Base-by-base conservation (phyloP, 2,113 vertebrate species). In the Heterochromis multidens region DNA sequence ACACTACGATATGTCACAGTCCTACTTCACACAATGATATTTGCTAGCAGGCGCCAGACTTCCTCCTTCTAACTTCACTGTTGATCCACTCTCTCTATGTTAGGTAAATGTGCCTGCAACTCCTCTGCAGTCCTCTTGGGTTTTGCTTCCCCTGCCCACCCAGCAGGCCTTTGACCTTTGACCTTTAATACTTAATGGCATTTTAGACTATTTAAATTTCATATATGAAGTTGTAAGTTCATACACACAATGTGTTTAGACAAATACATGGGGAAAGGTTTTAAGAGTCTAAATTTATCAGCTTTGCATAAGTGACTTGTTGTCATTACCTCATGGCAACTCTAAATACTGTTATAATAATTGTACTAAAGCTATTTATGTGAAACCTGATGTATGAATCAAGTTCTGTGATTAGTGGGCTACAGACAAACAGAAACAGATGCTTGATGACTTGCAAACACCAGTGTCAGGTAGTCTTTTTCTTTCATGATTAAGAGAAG, bases 11-110 rank as follows among this genome's bases (percentile, higher is more conserved):
- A 31, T 31, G 3, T 31, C 31, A 31, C 31, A 31, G 31, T 4
- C 31, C 31, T 31, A 31, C 31, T 3, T 31, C 31, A 31, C 31
- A 31, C 31, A 31, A 35, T 0, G 21, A 19, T 63, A 4, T 61
- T 60, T 60, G 58, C 14, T 8, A 8, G 58, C 58, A 29, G 14
- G 29, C 29, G 58, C 58, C 58, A 60, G 25, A 17, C 58, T 60
- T 40, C 37, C 37, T 40, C 19, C 4, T 40, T 63, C 21, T 23
- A 63, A 31, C 21, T 2, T 40, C 37, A 65, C 33, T 23, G 35
- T 35, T 7, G 35, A 35, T 35, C 7, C 35, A 35, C 6, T 40
- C 35, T 65, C 40, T 65, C 3, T 16, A 23, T 0, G 0, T 12
- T 21, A 65, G 62, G 21, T 40, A 21, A 31, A 12, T 17, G n/a